A percentile compares a stretch with the other conserved stretches of the same genome.
Conservation (phyloP, 2,113 vertebrate genomes). For the Oreochromis niloticus region DNA sequence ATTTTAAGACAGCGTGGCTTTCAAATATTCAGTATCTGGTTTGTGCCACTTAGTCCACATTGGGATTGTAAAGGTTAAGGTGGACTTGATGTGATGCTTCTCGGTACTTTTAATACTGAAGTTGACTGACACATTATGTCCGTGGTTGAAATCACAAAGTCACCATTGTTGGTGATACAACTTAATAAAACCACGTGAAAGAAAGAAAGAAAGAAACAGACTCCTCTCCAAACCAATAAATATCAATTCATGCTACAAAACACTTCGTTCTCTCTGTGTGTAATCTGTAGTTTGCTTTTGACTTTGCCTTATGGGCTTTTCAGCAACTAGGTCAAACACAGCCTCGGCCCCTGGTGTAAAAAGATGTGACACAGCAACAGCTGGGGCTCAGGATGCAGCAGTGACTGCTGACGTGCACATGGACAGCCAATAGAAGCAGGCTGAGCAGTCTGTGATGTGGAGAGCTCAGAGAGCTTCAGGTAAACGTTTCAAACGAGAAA, state of each 20-base stretch:
- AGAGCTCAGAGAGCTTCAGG: not conserved
- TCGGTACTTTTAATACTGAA: not conserved
- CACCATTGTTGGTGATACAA: not conserved
- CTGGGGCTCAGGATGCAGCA: constrained; percentile 34
- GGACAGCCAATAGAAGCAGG: not conserved
- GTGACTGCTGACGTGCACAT: not conserved
- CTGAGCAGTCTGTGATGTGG: not conserved
- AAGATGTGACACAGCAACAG: constrained; percentile 54
- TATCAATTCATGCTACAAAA: not conserved
- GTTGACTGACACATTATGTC: not conserved
- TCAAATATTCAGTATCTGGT: not conserved
- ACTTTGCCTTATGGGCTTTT: constrained; percentile 27
- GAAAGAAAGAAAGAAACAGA: not conserved
- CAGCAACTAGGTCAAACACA: constrained; percentile 58
- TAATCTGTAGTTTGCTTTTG: not conserved
- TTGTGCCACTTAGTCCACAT: not conserved
- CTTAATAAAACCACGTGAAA: not conserved
- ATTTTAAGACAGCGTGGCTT: not conserved
- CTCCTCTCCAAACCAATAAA: not conserved
- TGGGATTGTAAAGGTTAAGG: not conserved
- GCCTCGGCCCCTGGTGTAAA: constrained; percentile 56
- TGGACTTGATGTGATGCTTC: not conserved
- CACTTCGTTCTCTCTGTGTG: not conserved
- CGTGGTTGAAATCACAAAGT: not conserved
- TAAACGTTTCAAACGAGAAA: not conserved